These are phyloP conservation scores for Tipula confusa DNA, from an alignment of 2,888 invertebrate species.

Conservation along the genomic window DNA sequence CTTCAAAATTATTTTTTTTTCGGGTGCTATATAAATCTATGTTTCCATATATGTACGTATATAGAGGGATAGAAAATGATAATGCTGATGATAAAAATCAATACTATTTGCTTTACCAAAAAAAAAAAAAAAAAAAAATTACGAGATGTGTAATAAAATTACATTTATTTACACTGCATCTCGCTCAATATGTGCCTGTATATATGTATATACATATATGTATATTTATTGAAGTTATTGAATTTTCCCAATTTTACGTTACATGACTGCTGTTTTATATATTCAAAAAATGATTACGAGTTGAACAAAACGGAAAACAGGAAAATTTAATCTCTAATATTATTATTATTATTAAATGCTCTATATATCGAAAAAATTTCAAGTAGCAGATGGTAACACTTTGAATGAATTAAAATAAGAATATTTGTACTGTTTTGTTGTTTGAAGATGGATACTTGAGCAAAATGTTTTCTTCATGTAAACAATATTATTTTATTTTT, in stretches of 20 bases:
- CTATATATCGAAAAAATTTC: background rate
- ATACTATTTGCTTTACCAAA: background rate
- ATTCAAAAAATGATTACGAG: slow-evolving; percentile 17
- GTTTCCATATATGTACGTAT: background rate
- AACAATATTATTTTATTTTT: background rate
- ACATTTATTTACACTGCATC: slow-evolving; percentile 7
- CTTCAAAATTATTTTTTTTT: background rate
- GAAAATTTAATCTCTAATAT: background rate
- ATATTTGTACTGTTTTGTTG: background rate
- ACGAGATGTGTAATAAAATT: background rate
- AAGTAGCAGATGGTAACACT: slow-evolving; percentile 25
- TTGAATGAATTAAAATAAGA: slow-evolving; percentile 12
- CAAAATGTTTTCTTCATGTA: background rate
- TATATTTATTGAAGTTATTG: too few relatives aligned
- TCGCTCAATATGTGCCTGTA: background rate
- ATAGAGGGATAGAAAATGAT: background rate
- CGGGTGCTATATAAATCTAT: background rate
- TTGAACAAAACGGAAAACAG: background rate
- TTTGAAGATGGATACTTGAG: background rate
- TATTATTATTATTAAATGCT: too few relatives aligned
- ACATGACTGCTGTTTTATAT: background rate
- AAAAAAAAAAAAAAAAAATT: background rate
- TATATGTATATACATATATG: too few relatives aligned
- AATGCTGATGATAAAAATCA: background rate
- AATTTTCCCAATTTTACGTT: background rate